Conservation (phyloP, 2,888 invertebrate genomes). For the Sesamia inferens region DNA sequence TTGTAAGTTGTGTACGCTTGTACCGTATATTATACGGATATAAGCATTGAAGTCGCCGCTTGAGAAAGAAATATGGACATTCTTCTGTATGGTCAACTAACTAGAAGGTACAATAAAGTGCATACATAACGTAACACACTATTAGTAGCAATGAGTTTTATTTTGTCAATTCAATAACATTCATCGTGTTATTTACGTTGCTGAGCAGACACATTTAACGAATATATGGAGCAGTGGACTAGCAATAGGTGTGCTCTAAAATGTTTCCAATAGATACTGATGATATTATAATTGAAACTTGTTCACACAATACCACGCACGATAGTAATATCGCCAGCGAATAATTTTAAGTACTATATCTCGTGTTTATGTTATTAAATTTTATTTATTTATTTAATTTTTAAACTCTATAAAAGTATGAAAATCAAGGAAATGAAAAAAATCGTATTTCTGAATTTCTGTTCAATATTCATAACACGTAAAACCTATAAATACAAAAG, state of each 20-base stretch:
- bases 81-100: constrained; percentile 21
- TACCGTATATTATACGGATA: constrained; percentile 35
- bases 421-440: no score
- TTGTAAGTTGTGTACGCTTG: constrained; percentile 35
- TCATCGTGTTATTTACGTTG: no score
- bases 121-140: no score
- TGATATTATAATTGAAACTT: constrained; percentile 8
- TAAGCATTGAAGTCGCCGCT: constrained; percentile 16
- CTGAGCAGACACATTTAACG: no score
- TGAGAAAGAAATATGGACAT: constrained; percentile 33
- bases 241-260: not conserved
- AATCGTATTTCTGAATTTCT: not conserved
- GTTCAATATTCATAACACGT: constrained; percentile 6
- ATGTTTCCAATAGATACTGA: no score
- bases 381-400: constrained; percentile 15
- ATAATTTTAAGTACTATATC: not conserved
- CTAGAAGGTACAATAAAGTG: not conserved
- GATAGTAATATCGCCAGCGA: not conserved
- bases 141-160: no score
- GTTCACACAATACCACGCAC: not conserved
- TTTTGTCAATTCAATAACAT: no score
- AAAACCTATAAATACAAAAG: constrained; percentile 23
- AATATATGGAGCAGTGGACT: no score
- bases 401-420: no score
- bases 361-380: not conserved